Evolutionary conservation across 2,113 vertebrate species (phyloP).

Genomic region (Seriola quinqueradiata): DNA sequence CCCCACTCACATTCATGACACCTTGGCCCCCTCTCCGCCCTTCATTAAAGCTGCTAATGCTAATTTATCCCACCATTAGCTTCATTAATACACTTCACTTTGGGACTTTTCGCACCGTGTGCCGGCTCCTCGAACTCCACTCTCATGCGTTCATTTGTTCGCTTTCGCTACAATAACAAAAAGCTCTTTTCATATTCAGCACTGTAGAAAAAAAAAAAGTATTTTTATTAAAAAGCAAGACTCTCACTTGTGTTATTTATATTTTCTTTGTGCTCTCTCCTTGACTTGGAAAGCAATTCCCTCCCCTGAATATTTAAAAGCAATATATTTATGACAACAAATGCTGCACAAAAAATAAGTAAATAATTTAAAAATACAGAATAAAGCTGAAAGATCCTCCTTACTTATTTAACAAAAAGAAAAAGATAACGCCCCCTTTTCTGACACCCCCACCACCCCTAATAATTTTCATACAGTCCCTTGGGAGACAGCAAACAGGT

Average conservation of each 20-base stretch:
- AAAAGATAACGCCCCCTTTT: neutral
- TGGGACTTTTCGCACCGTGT: conserved; percentile 14
- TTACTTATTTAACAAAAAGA: neutral
- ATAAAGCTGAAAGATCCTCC: too few species aligned
- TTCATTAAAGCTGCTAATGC: conserved; percentile 52
- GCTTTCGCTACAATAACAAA: neutral
- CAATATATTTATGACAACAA: neutral
- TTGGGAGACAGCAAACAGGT: conserved; percentile 15
- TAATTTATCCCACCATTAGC: conserved; percentile 59
- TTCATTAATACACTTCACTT: conserved; percentile 57
- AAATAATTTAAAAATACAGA: neutral
- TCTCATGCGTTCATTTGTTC: neutral
- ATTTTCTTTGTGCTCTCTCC: neutral
- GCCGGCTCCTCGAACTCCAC: neutral
- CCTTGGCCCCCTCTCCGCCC: conserved; percentile 31
- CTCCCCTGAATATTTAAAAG: neutral
- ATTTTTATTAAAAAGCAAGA: neutral
- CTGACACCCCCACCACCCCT: neutral
- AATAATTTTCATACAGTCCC: neutral
- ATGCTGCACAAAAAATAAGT: neutral
- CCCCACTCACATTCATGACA: conserved; percentile 47
- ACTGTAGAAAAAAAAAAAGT: neutral
- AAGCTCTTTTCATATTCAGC: neutral
- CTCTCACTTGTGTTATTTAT: neutral
- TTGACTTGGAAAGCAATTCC: neutral